Evolutionary conservation across 1,140 invertebrate genomes (phyloP), one percentile per base, ranked within the genome.

Genomic region (Bactericera cockerelli): DNA sequence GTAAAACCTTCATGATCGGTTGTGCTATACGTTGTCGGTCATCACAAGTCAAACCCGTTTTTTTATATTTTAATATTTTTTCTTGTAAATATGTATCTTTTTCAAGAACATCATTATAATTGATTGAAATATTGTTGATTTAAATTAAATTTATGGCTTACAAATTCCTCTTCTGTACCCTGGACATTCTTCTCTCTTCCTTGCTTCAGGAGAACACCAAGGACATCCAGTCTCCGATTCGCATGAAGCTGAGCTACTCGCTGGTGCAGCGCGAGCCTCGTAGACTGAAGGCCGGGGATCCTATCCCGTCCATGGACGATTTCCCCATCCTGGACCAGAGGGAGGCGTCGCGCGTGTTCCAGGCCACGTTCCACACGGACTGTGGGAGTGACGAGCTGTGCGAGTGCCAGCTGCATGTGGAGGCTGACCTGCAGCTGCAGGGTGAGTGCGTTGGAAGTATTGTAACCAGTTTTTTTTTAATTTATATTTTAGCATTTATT

Each of bases 341-440:
- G 61, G 81, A 87, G 68, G 89, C 90, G 0, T 81, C 81, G 10
- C 82, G 83, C 63, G 74, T 82, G 2, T 93, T 94, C 66, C 78
- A 85, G 66, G 90, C 87, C 1, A 84, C 82, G 22, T 95, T 98
- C 74, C 80, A 91, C 57, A 95, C 94, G 72, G 89, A 96, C 67
- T 98, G 93, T 69, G 93, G 91, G 6, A 73, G 79, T 0, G 89
- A 96, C 68, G 89, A 93, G 66, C 76, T 89, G 22, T 97, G 93
- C 70, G 80, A 89, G 65, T 94, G 90, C 70, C 79, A 93, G 67
- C 70, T 96, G n/a, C 71, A 78, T 58, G 70, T 93, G 0, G 69
- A 75, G n/a, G 81, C 84, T 10, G 72, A 74, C 58, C 70, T 89
- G 1, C 74, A 80, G 65, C 72, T 89, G 13, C 28, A 58, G 25